Conservation (phyloP, 2,113 vertebrate species). For the Haemorhous mexicanus region DNA sequence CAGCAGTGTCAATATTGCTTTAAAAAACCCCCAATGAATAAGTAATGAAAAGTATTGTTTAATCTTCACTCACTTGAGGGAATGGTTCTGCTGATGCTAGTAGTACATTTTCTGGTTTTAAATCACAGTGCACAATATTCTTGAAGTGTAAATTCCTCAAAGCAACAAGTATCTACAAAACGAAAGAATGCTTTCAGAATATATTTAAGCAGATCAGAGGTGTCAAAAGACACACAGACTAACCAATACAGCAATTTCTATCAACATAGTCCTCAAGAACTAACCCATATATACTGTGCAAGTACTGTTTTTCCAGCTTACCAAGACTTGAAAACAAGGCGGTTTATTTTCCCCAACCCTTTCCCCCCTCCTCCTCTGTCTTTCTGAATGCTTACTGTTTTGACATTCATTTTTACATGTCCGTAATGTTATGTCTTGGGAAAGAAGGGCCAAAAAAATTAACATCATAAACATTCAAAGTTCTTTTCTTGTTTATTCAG, state of each 20-base stretch:
- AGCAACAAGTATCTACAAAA: conserved; percentile 91
- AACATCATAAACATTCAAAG: neutral
- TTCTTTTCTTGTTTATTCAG: neutral
- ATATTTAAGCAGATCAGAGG: neutral
- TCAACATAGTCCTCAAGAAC: neutral
- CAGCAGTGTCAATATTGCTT: neutral
- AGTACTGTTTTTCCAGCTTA: neutral
- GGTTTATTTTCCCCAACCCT: neutral
- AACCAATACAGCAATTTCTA: neutral
- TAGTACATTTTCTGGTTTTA: conserved; percentile 98
- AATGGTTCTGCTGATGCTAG: conserved; percentile 96
- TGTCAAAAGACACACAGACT: neutral
- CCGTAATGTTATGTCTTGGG: neutral
- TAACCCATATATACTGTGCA: neutral
- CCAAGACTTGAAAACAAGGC: neutral
- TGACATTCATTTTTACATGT: neutral
- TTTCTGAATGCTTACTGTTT: neutral
- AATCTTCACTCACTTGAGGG: conserved; percentile 83
- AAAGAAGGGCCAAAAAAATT: neutral
- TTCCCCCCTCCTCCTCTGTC: rapidly evolving
- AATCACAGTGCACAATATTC: conserved; percentile 98
- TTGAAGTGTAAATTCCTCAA: conserved; percentile 98
- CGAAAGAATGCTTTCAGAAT: neutral
- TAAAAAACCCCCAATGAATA: neutral
- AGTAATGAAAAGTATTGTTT: neutral